Conservation (phyloP, 2,113 vertebrate species). For the Mystacornis crossleyi region DNA sequence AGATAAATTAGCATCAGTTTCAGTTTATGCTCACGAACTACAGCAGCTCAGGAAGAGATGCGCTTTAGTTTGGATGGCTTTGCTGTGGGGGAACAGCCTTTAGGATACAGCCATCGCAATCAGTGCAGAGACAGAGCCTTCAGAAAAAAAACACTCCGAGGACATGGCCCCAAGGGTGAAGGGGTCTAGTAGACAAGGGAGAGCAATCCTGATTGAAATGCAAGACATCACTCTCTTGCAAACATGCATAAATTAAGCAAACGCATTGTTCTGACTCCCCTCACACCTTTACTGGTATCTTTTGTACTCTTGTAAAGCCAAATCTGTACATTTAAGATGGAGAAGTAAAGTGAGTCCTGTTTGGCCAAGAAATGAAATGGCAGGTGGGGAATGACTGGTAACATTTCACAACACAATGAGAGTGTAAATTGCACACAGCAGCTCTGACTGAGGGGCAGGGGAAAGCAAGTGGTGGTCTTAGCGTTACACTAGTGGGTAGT, state of each 20-base stretch:
- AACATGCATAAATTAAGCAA: not conserved
- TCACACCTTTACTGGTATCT: not conserved
- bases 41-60: not conserved
- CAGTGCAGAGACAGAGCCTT: not conserved
- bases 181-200: not conserved
- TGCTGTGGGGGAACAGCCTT: not conserved
- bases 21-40: not conserved
- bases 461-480: not conserved
- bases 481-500: not conserved
- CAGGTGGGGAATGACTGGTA: not conserved
- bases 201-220: not conserved
- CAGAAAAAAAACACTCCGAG: not conserved
- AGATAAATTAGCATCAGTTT: not conserved
- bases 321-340: not conserved
- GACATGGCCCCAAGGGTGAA: not conserved
- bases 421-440: not conserved
- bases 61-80: not conserved
- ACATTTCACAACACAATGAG: not conserved
- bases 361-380: not conserved
- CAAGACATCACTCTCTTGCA: not conserved
- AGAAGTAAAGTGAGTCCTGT: constrained; percentile 23
- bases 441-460: not conserved
- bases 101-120: not conserved
- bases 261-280: not conserved
- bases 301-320: not conserved